These are phyloP conservation scores for Muntiacus reevesi DNA, from an alignment of 2,113 vertebrate genomes.

Conservation along the genomic window DNA sequence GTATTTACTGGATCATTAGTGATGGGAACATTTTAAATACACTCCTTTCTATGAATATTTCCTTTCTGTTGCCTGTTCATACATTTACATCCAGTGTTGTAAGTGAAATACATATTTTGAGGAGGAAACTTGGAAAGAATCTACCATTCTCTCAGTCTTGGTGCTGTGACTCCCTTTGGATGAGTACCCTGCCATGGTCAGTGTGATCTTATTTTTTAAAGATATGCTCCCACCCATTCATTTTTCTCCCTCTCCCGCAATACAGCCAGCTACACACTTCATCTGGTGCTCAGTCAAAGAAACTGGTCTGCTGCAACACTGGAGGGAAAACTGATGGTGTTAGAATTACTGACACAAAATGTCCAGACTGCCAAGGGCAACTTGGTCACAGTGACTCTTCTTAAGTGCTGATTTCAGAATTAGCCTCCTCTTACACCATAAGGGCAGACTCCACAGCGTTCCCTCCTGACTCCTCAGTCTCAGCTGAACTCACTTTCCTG, in stretches of 20 bases:
- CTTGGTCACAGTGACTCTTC: background rate
- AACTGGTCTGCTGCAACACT: background rate
- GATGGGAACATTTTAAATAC: background rate
- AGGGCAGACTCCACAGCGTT: background rate
- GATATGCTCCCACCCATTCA: no score
- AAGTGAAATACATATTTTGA: background rate
- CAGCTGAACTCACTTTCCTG: background rate
- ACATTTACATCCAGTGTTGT: background rate
- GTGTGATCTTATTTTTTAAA: background rate
- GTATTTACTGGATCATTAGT: background rate
- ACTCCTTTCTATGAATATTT: background rate
- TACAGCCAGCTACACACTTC: background rate
- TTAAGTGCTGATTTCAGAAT: background rate
- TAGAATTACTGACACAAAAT: background rate
- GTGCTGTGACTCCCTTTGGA: background rate
- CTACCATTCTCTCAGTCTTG: background rate
- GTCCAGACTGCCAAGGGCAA: background rate
- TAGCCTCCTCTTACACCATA: background rate
- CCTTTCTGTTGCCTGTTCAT: background rate
- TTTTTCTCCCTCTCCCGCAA: background rate
- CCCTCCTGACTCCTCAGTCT: background rate
- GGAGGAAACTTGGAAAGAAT: background rate
- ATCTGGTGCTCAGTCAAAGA: background rate
- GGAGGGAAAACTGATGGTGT: background rate
- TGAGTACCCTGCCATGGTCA: background rate